These are phyloP conservation scores for Takifugu ocellatus DNA, from an alignment of 2,797 vertebrate species.

Conservation along the genomic window DNA sequence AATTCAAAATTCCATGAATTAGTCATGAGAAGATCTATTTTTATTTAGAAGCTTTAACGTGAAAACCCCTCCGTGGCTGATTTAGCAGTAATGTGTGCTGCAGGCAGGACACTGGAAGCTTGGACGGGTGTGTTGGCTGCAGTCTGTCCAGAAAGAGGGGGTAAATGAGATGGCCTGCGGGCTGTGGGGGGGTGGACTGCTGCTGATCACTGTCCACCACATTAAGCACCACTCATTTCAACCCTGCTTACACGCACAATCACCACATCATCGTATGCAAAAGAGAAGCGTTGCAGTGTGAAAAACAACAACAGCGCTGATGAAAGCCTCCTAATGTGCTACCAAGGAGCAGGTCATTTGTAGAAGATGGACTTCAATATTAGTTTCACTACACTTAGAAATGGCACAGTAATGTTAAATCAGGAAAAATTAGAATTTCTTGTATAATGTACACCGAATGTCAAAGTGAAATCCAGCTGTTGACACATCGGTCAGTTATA, in stretches of 20 bases:
- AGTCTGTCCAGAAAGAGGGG: constrained; percentile 40
- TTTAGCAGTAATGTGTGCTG: constrained; percentile 28
- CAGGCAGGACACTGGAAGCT: constrained; percentile 23
- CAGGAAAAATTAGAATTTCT: too few relatives aligned
- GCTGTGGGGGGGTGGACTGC: constrained; percentile 7
- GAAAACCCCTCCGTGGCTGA: constrained; percentile 44
- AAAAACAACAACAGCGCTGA: constrained; percentile 65
- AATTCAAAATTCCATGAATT: constrained; percentile 55
- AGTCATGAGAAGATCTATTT: constrained; percentile 54
- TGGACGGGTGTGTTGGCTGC: constrained; percentile 22
- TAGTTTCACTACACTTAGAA: too few relatives aligned
- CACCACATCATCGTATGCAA: constrained; percentile 65
- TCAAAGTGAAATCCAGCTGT: too few relatives aligned
- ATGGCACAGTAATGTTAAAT: too few relatives aligned
- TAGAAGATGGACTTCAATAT: constrained; percentile 31
- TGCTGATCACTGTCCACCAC: constrained; percentile 61
- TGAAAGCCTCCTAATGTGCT: constrained; percentile 58
- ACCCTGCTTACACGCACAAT: constrained; percentile 43
- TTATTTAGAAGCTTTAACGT: constrained; percentile 55
- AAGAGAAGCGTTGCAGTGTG: constrained; percentile 45
- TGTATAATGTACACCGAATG: too few relatives aligned
- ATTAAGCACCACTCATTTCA: constrained; percentile 62
- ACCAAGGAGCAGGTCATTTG: constrained; percentile 40
- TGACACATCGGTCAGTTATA: too few relatives aligned
- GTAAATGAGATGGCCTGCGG: constrained; percentile 64